Evolutionary conservation across 2,888 invertebrate species (phyloP), one percentile per base, ranked within the genome.

Genomic region (Drepanosiphum platanoidis): DNA sequence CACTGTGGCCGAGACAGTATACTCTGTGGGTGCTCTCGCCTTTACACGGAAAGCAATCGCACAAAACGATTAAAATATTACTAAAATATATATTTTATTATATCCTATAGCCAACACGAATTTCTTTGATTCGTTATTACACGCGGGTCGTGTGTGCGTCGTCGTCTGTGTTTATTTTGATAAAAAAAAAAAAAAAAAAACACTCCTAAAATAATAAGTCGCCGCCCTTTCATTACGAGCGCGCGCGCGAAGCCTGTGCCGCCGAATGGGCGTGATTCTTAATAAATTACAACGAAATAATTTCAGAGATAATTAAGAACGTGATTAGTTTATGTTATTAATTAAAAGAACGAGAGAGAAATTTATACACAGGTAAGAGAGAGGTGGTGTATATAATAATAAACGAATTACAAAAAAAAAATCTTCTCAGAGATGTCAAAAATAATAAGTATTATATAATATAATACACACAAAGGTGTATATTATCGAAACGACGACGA

Each of bases 241-340:
- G 42, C 11, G 15, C n/a, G n/a, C n/a, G n/a, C n/a, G n/a, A n/a
- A 36, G 27, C n/a, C n/a, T 36, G n/a, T n/a, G n/a, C 61, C 15
- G 42, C 39, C 39, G 72, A 72, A 39, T 18, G 74, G 83, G 83
- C 83, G 83, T 83, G 74, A 11, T 34, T 66, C 75, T 82, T 75
- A 68, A 70, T 70, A 80, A 80, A 80, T 30, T 66, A 80, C 80
- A 13, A 52, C 70, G 52, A 18, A 70, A 80, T 34, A 66, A 74
- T 74, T 36, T 66, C 39, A 46, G 46, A 68, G 66, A 64, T 83
- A 83, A 83, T 83, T 83, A 74, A 83, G 66, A 83, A 75, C 36
- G 46, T 75, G 83, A 83, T 83, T 83, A 75, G 66, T 75, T 83
- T 64, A 64, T 34, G 11, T 66, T 70, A 80, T 83, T 66, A 52